A percentile compares a stretch with the other conserved stretches of the same genome.
Conservation (phyloP, 2,888 invertebrate species). For the Perithous albicinctus region DNA sequence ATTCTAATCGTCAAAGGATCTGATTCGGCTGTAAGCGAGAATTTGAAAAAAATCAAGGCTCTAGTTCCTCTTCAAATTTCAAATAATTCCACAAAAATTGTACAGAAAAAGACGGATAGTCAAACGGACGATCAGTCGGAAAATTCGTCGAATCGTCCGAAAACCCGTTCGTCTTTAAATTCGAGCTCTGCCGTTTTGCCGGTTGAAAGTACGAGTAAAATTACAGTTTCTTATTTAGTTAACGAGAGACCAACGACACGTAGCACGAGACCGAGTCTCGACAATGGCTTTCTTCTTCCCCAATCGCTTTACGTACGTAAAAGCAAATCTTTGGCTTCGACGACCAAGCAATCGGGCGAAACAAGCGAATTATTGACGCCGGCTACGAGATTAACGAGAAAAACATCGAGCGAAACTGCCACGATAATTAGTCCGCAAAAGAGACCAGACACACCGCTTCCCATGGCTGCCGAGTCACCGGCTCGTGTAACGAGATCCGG, state of each 20-base stretch:
- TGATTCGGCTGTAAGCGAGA: constrained; percentile 15
- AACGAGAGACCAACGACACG: constrained; percentile 73
- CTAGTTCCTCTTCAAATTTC: background rate
- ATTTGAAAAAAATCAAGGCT: constrained; percentile 3
- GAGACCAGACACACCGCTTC: constrained; percentile 80
- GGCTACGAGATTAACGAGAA: constrained; percentile 37
- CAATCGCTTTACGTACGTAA: constrained; percentile 47
- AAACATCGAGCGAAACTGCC: constrained; percentile 12
- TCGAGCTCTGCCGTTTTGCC: constrained; percentile 1
- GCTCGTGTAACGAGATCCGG: constrained; percentile 67
- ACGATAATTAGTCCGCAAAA: constrained; percentile 54
- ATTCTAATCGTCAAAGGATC: constrained; percentile 28
- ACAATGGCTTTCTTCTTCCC: constrained; percentile 75
- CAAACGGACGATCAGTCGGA: constrained; percentile 8
- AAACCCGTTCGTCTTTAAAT: constrained; percentile 65
- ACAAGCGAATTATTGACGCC: background rate
- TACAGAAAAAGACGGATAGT: background rate
- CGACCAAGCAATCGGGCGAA: constrained; percentile 31
- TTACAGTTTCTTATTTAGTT: background rate
- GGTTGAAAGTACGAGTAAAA: constrained; percentile 1
- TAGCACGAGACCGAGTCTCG: constrained; percentile 70
- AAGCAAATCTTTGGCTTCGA: constrained; percentile 64
- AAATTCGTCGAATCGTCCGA: constrained; percentile 46
- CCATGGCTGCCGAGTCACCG: constrained; percentile 56
- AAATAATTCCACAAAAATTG: constrained; percentile 5